These are phyloP conservation scores for Epistrophella euchroma DNA, from an alignment of 2,888 invertebrate genomes.

Conservation along the genomic window DNA sequence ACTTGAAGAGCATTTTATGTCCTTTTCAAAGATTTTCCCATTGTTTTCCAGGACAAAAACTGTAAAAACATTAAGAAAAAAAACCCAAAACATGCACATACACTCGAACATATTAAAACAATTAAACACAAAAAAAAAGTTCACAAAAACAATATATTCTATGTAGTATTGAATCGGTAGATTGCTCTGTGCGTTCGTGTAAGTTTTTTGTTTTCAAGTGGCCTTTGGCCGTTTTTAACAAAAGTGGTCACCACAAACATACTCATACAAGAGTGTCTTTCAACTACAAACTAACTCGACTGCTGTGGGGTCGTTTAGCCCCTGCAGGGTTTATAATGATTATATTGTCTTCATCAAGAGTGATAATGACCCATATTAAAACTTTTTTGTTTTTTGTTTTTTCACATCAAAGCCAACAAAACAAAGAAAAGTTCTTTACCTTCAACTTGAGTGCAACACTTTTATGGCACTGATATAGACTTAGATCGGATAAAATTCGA, in stretches of 20 bases:
- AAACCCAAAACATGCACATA: not conserved
- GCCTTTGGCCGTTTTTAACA: conserved; percentile 62
- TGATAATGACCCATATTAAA: conserved; percentile 72
- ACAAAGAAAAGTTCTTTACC: conserved; percentile 40
- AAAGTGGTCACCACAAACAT: conserved; percentile 46
- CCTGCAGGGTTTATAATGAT: conserved; percentile 50
- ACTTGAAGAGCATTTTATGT: conserved; percentile 68
- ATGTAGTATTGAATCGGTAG: not conserved
- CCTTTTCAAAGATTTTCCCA: conserved; percentile 59
- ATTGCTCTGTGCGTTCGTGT: conserved; percentile 47
- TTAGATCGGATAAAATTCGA: conserved; percentile 38
- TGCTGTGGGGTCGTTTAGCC: not conserved
- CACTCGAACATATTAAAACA: not conserved
- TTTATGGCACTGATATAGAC: conserved; percentile 42
- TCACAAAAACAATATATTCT: conserved; percentile 44
- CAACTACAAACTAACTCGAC: not conserved
- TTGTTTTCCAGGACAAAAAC: conserved; percentile 46
- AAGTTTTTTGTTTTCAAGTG: conserved; percentile 60
- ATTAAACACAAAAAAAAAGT: conserved; percentile 16
- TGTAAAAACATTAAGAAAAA: conserved; percentile 48
- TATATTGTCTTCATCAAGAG: conserved; percentile 65
- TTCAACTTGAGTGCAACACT: conserved; percentile 61
- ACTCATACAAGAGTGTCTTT: conserved; percentile 30
- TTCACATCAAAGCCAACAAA: not conserved
- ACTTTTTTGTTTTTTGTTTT: conserved; percentile 21